Base-by-base conservation (phyloP, 2,888 invertebrate species). In the Calliscelio sp. region DNA sequence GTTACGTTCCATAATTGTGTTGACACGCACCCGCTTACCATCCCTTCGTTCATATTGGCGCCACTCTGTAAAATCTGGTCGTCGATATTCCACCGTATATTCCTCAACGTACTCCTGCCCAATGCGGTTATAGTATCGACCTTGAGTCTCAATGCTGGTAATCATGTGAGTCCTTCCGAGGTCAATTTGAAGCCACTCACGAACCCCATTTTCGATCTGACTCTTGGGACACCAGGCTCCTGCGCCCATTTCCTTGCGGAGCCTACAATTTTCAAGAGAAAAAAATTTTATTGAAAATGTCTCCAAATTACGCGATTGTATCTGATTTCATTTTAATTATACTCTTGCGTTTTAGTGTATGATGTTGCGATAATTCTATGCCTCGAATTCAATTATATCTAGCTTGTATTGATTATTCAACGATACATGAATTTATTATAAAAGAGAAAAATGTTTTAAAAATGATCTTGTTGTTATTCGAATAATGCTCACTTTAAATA, bases 191-290 rank as follows among this genome's bases (percentile, higher is more conserved):
- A 95, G 94, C 94, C 95, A 97, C 92, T 97, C 97, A 46, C 95
- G 94, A 24, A 95, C 94, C 10, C 95, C 95, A 61, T 93, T 93
- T 87, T 95, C 95, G 85, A 96, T 95, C 90, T 95, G 95, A 82
- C 94, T 94, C 88, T 95, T 95, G 1, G 97, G 97, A 92, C 97
- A 97, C 97, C 97, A 97, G 0, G 96, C 97, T 10, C 97, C 97
- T 0, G 96, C 96, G 14, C 95, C 95, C 75, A 94, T 94, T 91
- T 97, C 96, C 81, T 95, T 94, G 32, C 95, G 94, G 73, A 97
- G 93, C 90, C 97, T 97, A 93, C n/a, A n/a, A 20, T 35, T 46
- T 59, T 22, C 6, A 38, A 41, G 11, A n/a, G 20, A 65, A 4
- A 5, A 55, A 14, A 35, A 49, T 46, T 5, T 28, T 10, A n/a